Percentiles rank a stretch among this genome's conserved stretches.
Conservation (phyloP, 1,140 invertebrate species). For the Ostrea edulis region DNA sequence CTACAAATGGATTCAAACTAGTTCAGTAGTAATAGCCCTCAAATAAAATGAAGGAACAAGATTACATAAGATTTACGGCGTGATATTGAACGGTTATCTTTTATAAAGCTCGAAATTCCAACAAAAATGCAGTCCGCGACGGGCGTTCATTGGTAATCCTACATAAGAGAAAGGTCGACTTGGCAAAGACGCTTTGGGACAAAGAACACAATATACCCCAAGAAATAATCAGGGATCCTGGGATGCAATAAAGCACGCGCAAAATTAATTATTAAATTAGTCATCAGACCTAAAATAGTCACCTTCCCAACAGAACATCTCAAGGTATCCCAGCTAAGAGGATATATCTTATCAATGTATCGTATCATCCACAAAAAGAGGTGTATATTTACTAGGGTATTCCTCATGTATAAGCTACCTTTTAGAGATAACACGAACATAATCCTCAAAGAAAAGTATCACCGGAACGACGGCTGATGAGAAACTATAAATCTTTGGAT, state of each 20-base stretch:
- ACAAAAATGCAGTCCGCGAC: background rate
- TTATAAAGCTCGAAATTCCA: constrained; percentile 26
- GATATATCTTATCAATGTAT: background rate
- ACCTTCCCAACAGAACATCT: constrained; percentile 20
- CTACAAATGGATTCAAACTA: constrained; percentile 25
- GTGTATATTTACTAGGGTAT: constrained; percentile 4
- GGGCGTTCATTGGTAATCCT: background rate
- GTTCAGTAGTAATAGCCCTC: constrained; percentile 12
- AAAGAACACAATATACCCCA: background rate
- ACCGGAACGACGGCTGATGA: background rate
- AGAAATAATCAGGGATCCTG: background rate
- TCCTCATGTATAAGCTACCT: constrained; percentile 16
- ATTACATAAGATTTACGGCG: constrained; percentile 38
- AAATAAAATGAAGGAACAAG: constrained; percentile 33
- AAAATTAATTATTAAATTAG: constrained; percentile 39
- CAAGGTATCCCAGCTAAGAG: constrained; percentile 4
- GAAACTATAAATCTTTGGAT: constrained; percentile 12
- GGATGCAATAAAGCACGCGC: constrained; percentile 19
- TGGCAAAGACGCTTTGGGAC: constrained; percentile 12
- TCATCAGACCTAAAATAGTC: background rate
- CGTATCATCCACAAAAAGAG: background rate
- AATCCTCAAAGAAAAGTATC: background rate
- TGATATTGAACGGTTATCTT: constrained; percentile 35
- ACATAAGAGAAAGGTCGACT: background rate
- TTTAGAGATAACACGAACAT: constrained; percentile 5